Evolutionary conservation across 92 coral and sea anemone genomes (phyloP).

Genomic region (Palythoa grandiflora): DNA sequence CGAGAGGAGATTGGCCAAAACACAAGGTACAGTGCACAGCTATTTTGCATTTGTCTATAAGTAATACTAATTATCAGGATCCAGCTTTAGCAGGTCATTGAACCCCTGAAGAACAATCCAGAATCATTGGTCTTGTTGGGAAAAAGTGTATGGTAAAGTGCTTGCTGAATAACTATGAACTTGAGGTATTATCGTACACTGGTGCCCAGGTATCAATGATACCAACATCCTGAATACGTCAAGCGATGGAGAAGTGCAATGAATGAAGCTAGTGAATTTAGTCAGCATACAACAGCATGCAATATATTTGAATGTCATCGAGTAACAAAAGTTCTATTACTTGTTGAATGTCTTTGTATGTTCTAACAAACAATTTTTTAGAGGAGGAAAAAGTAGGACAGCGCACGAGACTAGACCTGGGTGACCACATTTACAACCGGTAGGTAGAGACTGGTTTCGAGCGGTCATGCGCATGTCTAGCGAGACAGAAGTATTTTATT

Average conservation of each 20-base stretch:
- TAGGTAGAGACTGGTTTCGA: too few species aligned
- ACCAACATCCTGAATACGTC: slow-evolving; percentile 70
- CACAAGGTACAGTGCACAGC: slow-evolving; percentile 68
- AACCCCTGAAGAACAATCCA: slow-evolving; percentile 70
- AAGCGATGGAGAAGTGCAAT: slow-evolving; percentile 68
- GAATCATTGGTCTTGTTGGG: slow-evolving; percentile 63
- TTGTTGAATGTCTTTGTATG: too few species aligned
- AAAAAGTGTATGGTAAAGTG: too few species aligned
- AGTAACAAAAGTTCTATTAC: neutral
- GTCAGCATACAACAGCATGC: neutral
- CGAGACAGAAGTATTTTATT: too few species aligned
- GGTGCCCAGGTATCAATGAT: slow-evolving; percentile 78
- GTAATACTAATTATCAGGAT: slow-evolving; percentile 17
- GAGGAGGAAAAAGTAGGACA: neutral
- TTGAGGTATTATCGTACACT: slow-evolving; percentile 73
- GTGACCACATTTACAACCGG: too few species aligned
- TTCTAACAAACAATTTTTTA: neutral
- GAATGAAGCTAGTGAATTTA: slow-evolving; percentile 63
- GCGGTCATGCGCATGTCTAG: too few species aligned
- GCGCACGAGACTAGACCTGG: neutral
- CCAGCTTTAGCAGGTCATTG: too few species aligned
- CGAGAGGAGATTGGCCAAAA: slow-evolving; percentile 65
- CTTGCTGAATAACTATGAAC: too few species aligned
- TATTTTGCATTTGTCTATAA: slow-evolving; percentile 47
- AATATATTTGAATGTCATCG: slow-evolving; percentile 1